Percentiles rank a stretch among this genome's conserved stretches.
These are phyloP conservation scores for Plusia festucae DNA, from an alignment of 2,888 invertebrate genomes.

Conservation along the genomic window DNA sequence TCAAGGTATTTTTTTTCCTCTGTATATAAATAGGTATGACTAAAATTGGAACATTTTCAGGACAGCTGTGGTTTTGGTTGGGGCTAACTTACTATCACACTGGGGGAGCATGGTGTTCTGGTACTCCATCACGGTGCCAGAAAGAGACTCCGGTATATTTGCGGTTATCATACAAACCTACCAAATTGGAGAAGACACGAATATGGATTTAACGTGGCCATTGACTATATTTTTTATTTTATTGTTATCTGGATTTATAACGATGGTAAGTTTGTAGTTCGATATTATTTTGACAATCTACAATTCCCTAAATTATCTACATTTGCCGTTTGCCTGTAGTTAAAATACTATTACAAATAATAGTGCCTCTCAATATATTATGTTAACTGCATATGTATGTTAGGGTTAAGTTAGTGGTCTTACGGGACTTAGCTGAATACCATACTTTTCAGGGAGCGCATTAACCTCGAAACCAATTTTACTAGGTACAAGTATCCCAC, in stretches of 20 bases:
- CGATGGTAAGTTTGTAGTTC: conserved; percentile 67
- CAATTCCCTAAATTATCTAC: too few species aligned
- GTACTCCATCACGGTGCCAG: conserved; percentile 68
- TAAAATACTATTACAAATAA: too few species aligned
- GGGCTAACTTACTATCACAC: conserved; percentile 67
- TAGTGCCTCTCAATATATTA: too few species aligned
- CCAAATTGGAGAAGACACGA: conserved; percentile 61
- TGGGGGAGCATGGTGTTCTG: conserved; percentile 78
- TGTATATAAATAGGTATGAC: too few species aligned
- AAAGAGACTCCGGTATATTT: conserved; percentile 64
- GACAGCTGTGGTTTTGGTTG: conserved; percentile 70
- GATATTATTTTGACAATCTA: not conserved
- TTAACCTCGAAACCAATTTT: too few species aligned
- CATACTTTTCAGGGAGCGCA: too few species aligned
- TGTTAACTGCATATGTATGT: too few species aligned
- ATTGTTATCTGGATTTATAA: conserved; percentile 75
- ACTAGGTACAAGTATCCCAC: too few species aligned
- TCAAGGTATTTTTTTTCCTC: too few species aligned
- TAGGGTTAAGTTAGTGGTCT: too few species aligned
- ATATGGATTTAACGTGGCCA: conserved; percentile 68
- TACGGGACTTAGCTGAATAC: too few species aligned
- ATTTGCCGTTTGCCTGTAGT: too few species aligned
- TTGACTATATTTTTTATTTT: conserved; percentile 69
- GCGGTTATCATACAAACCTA: conserved; percentile 74
- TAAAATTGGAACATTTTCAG: conserved; percentile 58